phyloP scores from a whole-genome alignment of 2,113 vertebrate genomes.

The Cyanistes caeruleus region DNA sequence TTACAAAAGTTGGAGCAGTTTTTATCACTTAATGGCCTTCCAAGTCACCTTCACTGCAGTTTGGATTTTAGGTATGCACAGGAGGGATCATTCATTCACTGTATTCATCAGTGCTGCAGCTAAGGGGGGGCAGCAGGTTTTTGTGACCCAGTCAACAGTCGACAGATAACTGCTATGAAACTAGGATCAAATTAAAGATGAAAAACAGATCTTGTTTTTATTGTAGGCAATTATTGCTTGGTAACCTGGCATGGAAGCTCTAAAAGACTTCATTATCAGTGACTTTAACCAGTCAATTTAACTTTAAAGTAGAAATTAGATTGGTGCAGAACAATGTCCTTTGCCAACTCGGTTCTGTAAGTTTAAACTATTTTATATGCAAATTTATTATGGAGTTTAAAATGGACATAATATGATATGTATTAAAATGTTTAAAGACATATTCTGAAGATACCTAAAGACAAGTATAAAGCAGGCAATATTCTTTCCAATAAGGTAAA shows the following conservation, averaged over 20 bases:
- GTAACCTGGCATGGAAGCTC: not conserved
- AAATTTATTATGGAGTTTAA: not conserved
- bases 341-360: not conserved
- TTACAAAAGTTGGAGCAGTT: not conserved
- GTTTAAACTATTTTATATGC: not conserved
- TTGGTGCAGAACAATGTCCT: not conserved
- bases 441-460: not conserved
- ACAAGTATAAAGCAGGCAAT: not conserved
- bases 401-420: not conserved
- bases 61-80: not conserved
- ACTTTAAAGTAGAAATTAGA: not conserved
- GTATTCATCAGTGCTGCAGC: not conserved
- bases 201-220: not conserved
- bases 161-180: not conserved
- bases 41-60: not conserved
- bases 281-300: not conserved
- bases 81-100: not conserved
- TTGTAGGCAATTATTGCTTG: not conserved
- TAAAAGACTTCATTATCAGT: not conserved
- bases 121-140: not conserved
- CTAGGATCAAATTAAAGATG: not conserved
- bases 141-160: not conserved
- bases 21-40: not conserved
- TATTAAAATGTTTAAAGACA: not conserved
- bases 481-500: conserved; percentile 1